Conservation (phyloP, 2,888 invertebrate genomes). For the Sinopyrophorus schimmeli region DNA sequence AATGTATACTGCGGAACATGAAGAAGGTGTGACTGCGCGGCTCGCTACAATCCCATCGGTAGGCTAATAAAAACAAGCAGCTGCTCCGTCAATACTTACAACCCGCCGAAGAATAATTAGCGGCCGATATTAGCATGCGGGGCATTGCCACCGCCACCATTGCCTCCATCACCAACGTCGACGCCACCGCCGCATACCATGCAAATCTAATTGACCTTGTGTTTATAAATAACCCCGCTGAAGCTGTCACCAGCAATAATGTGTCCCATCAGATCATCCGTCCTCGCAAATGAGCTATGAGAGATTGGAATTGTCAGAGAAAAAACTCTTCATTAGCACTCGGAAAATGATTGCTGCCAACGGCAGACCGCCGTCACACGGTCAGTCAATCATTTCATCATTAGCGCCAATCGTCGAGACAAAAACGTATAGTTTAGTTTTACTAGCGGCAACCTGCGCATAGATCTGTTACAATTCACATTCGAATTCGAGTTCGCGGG, state of each 20-base stretch:
- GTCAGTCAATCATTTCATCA: conserved; percentile 53
- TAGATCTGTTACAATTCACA: no score
- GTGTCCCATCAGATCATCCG: conserved; percentile 52
- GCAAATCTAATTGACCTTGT: conserved; percentile 56
- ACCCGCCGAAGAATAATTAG: conserved; percentile 52
- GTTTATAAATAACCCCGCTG: conserved; percentile 54
- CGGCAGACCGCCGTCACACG: conserved; percentile 47
- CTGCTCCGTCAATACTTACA: conserved; percentile 53
- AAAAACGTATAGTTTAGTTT: conserved; percentile 38
- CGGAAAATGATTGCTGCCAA: conserved; percentile 56
- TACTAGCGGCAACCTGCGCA: conserved; percentile 36
- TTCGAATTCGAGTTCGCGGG: conserved; percentile 11
- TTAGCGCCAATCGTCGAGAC: conserved; percentile 39
- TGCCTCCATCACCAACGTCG: no score
- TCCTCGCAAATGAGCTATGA: conserved; percentile 52
- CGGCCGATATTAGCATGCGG: conserved; percentile 49
- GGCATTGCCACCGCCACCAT: conserved; percentile 37
- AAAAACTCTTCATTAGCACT: conserved; percentile 57
- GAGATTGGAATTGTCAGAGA: conserved; percentile 50
- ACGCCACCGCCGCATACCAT: conserved; percentile 38
- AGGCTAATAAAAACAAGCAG: conserved; percentile 54
- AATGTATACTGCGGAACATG: conserved; percentile 56
- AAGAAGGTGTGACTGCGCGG: conserved; percentile 56
- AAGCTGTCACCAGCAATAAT: conserved; percentile 55
- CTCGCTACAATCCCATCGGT: conserved; percentile 51